Percentiles rank a stretch among this genome's conserved stretches.
These are phyloP conservation scores for Telmatochromis brachygnathus DNA, from an alignment of 2,113 vertebrate genomes.

Conservation along the genomic window DNA sequence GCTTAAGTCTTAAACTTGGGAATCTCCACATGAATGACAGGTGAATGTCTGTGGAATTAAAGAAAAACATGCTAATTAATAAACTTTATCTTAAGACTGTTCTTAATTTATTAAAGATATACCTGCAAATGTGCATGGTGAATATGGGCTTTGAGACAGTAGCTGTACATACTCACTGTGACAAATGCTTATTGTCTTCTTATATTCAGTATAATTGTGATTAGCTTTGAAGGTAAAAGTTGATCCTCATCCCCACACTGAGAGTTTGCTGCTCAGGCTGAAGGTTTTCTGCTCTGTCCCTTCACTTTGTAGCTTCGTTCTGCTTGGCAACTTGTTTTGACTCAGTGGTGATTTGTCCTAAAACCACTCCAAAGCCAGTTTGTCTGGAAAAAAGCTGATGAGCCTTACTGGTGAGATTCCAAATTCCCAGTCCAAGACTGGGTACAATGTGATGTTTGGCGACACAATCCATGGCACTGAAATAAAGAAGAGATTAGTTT, in stretches of 20 bases:
- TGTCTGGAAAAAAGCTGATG: slow-evolving; percentile 34
- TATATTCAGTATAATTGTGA: background rate
- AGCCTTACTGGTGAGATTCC: slow-evolving; percentile 16
- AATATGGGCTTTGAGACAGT: background rate
- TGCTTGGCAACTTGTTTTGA: rapidly evolving
- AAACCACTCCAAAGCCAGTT: slow-evolving; percentile 37
- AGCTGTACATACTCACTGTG: slow-evolving; percentile 16
- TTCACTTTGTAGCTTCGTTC: background rate
- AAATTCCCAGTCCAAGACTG: background rate
- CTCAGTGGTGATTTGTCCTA: background rate
- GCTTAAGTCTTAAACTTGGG: slow-evolving; percentile 4
- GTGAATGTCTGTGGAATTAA: background rate
- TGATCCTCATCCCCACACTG: slow-evolving; percentile 6
- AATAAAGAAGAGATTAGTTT: background rate
- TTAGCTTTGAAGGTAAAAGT: slow-evolving; percentile 14
- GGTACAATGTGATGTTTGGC: slow-evolving; percentile 31
- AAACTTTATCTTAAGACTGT: background rate
- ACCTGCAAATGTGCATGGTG: rapidly evolving
- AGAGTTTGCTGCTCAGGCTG: slow-evolving; percentile 30
- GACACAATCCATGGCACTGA: background rate
- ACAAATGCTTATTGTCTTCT: slow-evolving; percentile 24
- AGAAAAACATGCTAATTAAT: background rate
- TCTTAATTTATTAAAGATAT: rapidly evolving
- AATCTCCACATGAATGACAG: rapidly evolving
- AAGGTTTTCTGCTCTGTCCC: background rate